A percentile compares a stretch with the other conserved stretches of the same genome.
Conservation (phyloP, 2,797 vertebrate genomes). For the Melopsittacus undulatus region DNA sequence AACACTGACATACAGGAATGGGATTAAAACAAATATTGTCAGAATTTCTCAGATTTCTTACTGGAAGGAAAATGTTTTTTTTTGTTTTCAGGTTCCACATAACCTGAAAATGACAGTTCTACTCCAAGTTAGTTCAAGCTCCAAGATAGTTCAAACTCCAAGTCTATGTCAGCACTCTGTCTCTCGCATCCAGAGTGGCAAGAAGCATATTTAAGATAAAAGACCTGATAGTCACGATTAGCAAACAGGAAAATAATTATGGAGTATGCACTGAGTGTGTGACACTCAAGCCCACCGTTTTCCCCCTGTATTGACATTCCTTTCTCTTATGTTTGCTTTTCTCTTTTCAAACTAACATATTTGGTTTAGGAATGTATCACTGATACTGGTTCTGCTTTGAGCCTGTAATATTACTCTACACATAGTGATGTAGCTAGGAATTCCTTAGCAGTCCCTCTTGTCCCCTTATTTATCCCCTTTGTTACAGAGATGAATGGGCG, state of each 20-base stretch:
- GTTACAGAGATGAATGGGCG: neutral
- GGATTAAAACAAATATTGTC: neutral
- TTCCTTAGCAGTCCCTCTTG: neutral
- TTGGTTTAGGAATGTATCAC: neutral
- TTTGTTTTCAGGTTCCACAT: neutral
- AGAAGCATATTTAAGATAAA: conserved; percentile 51
- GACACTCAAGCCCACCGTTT: conserved; percentile 5
- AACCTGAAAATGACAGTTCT: neutral
- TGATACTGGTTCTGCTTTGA: conserved; percentile 28
- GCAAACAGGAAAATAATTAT: conserved; percentile 50
- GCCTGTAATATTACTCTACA: conserved; percentile 7
- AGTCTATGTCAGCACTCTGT: neutral
- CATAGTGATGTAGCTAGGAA: conserved; percentile 51
- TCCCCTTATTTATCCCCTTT: neutral
- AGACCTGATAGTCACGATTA: neutral
- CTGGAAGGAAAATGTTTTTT: neutral
- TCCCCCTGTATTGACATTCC: conserved; percentile 37
- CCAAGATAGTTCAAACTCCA: conserved; percentile 5
- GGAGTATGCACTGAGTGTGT: neutral
- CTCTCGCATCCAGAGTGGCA: neutral
- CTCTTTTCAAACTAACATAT: conserved; percentile 17
- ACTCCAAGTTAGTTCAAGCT: conserved; percentile 12
- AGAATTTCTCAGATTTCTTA: neutral
- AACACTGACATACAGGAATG: neutral
- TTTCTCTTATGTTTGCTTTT: conserved; percentile 40